phyloP scores from a whole-genome alignment of 2,797 vertebrate species.

The Pachyuromys duprasi region DNA sequence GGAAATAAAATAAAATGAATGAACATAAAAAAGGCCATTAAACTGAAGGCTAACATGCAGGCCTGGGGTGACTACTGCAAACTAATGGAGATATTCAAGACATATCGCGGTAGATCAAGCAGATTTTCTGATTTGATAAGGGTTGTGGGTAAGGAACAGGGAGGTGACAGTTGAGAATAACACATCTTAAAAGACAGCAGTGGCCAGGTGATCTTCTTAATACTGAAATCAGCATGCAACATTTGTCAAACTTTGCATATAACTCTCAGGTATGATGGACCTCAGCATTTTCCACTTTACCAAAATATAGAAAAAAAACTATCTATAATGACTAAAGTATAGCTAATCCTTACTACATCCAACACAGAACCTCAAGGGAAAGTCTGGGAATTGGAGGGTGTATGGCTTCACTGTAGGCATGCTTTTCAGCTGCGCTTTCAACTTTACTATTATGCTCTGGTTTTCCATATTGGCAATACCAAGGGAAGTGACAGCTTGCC shows the following conservation, averaged over 20 bases:
- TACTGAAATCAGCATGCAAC: conserved; percentile 46
- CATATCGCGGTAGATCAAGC: conserved; percentile 81
- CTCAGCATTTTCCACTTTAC: background rate
- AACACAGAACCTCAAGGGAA: background rate
- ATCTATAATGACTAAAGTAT: background rate
- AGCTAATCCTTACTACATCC: background rate
- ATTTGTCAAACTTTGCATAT: conserved; percentile 14
- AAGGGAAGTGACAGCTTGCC: background rate
- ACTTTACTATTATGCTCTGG: background rate
- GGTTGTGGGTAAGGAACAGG: conserved; percentile 81
- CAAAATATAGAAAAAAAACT: background rate
- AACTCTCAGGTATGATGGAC: background rate
- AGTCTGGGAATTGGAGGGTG: background rate
- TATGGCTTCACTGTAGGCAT: background rate
- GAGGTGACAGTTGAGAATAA: conserved; percentile 80
- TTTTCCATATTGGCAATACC: background rate
- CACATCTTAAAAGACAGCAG: conserved; percentile 78
- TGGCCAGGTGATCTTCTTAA: conserved; percentile 52
- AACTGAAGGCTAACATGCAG: conserved; percentile 90
- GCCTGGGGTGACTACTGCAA: conserved; percentile 85
- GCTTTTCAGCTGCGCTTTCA: background rate
- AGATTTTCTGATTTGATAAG: conserved; percentile 82
- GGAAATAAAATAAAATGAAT: conserved; percentile 91
- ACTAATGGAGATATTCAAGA: conserved; percentile 85
- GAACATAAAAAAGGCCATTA: conserved; percentile 91